A percentile compares a stretch with the other conserved stretches of the same genome.
phyloP scores from a whole-genome alignment of 2,113 vertebrate genomes.

The Corapipo altera region DNA sequence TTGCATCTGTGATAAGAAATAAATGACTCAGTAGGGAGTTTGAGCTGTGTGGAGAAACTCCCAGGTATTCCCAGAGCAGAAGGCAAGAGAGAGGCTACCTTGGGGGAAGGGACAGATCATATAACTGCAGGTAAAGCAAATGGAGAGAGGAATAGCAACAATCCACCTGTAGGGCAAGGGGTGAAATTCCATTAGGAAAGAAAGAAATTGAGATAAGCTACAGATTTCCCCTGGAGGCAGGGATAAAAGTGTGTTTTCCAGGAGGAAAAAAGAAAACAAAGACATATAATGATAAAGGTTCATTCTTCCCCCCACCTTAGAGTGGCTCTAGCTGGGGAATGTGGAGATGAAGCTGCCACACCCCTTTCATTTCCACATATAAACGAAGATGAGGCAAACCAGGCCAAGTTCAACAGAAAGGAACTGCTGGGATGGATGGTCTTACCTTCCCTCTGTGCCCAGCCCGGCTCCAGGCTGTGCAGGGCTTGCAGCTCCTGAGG shows the following conservation, averaged over 20 bases:
- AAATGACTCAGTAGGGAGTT: background rate
- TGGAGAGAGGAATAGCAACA: background rate
- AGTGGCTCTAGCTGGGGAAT: background rate
- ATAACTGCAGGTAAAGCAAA: background rate
- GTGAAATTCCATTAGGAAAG: constrained; percentile 35
- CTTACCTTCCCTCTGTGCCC: constrained; percentile 60
- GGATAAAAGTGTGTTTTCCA: background rate
- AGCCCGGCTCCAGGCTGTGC: constrained; percentile 35
- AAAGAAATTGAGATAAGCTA: constrained; percentile 27
- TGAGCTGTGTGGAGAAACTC: background rate
- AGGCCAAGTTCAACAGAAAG: constrained; percentile 45
- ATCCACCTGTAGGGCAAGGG: constrained; percentile 23
- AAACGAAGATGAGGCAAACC: constrained; percentile 45
- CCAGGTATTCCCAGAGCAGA: background rate
- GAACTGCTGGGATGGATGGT: background rate
- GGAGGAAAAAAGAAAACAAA: background rate
- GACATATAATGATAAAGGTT: background rate
- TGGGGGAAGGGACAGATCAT: background rate
- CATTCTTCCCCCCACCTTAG: background rate
- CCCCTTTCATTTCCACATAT: constrained; percentile 52
- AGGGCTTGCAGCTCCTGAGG: background rate
- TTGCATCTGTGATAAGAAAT: background rate
- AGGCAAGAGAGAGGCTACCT: background rate
- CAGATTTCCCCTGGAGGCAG: background rate
- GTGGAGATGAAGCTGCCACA: constrained; percentile 55